Evolutionary conservation across 1,140 invertebrate genomes (phyloP).

Genomic region (Drosophila tani): DNA sequence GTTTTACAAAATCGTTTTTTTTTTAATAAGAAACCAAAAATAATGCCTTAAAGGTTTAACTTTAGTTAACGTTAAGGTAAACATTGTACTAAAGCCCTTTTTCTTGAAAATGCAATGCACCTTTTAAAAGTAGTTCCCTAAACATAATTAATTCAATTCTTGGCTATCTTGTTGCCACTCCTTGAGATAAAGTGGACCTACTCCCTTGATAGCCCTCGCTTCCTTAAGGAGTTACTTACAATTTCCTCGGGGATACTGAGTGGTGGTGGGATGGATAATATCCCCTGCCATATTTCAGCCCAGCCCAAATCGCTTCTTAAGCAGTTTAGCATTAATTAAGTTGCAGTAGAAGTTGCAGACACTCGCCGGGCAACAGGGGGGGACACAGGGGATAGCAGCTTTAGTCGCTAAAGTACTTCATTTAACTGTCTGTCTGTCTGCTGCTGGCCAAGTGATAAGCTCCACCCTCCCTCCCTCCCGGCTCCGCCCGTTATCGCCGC

Average conservation of each 20-base stretch:
- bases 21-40: too few relatives aligned
- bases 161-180: neutral
- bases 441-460: constrained; percentile 74
- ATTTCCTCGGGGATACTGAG: constrained; percentile 6
- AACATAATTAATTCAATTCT: neutral
- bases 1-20: too few relatives aligned
- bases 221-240: constrained; percentile 30
- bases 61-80: neutral
- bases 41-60: neutral
- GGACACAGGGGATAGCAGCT: constrained; percentile 3
- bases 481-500: constrained; percentile 23
- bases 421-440: constrained; percentile 72
- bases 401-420: constrained; percentile 58
- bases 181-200: neutral
- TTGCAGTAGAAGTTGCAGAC: constrained; percentile 69
- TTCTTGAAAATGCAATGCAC: too few relatives aligned
- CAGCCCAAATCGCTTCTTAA: constrained; percentile 56
- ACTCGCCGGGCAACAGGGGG: neutral
- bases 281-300: neutral
- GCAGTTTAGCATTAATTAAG: constrained; percentile 82
- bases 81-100: neutral
- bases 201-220: neutral
- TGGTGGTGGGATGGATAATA: neutral
- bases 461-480: neutral
- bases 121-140: neutral